Percentiles rank a stretch among this genome's conserved stretches.
Conservation (phyloP, 2,113 vertebrate genomes). For the Neolamprologus sp. region DNA sequence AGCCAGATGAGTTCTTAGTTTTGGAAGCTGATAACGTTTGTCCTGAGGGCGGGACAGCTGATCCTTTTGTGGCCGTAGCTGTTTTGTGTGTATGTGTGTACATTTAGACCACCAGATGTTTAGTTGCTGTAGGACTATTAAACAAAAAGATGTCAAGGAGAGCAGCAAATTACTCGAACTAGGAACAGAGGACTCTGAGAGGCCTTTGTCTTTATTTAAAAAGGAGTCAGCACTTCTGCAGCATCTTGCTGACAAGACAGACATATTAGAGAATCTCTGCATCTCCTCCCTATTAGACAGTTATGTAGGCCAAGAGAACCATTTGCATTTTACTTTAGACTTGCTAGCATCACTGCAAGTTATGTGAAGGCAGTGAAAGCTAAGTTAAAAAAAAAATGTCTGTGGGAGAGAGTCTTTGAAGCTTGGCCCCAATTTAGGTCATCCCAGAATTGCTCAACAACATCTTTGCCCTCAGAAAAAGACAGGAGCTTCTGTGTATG, state of each 20-base stretch:
- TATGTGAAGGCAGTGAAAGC: conserved; percentile 26
- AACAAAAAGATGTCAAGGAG: neutral
- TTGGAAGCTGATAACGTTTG: neutral
- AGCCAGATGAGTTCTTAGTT: neutral
- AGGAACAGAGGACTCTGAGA: neutral
- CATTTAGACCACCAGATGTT: neutral
- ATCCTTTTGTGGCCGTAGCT: neutral
- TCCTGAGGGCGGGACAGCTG: neutral
- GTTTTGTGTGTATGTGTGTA: neutral
- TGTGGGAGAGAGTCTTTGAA: conserved; percentile 39
- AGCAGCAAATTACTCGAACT: neutral
- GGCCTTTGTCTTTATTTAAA: conserved; percentile 10
- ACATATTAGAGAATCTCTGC: conserved; percentile 47
- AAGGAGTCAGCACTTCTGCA: conserved; percentile 46
- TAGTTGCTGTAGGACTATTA: neutral
- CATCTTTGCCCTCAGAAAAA: conserved; percentile 35
- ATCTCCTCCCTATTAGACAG: conserved; percentile 33
- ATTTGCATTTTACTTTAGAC: conserved; percentile 60
- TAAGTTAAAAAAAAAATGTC: neutral
- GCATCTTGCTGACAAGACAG: conserved; percentile 39
- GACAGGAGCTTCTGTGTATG: neutral
- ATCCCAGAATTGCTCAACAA: conserved; percentile 39
- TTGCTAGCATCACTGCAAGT: conserved; percentile 15
- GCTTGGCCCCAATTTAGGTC: conserved; percentile 57
- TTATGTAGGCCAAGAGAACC: conserved; percentile 64